phyloP scores from a whole-genome alignment of 2,113 vertebrate genomes.

The Nansenia antarctica region DNA sequence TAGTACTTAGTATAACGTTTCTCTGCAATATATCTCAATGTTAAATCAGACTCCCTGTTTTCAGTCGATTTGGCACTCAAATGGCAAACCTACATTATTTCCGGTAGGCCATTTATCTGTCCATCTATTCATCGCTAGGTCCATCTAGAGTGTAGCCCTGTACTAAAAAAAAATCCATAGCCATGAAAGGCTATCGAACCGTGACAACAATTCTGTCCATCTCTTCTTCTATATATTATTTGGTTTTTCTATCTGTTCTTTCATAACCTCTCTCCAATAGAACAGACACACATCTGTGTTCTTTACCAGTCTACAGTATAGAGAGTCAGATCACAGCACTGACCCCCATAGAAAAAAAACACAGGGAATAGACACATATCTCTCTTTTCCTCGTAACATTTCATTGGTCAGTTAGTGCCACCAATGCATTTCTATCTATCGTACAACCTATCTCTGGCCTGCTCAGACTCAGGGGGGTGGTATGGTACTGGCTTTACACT shows the following conservation, averaged over 20 bases:
- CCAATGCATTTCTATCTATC: not conserved
- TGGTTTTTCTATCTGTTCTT: not conserved
- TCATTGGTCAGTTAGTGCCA: no score
- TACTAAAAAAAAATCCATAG: no score
- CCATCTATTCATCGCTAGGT: not conserved
- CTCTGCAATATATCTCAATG: slow-evolving; percentile 24
- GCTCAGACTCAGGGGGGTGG: slow-evolving; percentile 24
- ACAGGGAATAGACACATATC: not conserved
- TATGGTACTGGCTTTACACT: not conserved
- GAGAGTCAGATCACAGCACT: not conserved
- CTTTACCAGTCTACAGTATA: not conserved
- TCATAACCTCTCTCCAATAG: slow-evolving; percentile 6
- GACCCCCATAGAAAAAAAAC: not conserved
- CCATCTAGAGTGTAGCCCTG: no score
- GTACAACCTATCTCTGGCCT: slow-evolving; percentile 11
- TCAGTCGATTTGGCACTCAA: slow-evolving; percentile 50
- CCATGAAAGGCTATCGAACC: not conserved
- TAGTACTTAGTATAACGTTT: not conserved
- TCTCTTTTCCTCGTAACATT: not conserved
- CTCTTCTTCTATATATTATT: not conserved
- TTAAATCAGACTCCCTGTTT: slow-evolving; percentile 26
- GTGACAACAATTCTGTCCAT: not conserved
- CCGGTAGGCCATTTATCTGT: not conserved
- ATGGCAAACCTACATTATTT: not conserved
- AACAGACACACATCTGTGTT: not conserved